A percentile compares a stretch with the other conserved stretches of the same genome.
Evolutionary conservation across 37 sponge, comb jelly and placozoan species (phyloP).

Genomic region (Diacarnus erythraeanus): DNA sequence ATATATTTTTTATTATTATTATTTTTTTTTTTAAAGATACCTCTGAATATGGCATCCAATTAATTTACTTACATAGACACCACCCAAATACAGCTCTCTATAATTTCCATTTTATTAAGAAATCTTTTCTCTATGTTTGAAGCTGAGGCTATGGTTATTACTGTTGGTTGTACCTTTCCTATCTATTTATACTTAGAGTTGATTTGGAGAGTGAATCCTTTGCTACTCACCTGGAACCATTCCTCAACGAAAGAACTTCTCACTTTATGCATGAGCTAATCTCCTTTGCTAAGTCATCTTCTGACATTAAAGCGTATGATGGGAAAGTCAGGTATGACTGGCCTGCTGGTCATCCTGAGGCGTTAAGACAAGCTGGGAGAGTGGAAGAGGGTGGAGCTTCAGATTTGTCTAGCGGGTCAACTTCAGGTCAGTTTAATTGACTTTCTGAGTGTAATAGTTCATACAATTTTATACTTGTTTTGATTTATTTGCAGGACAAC

Average conservation of each 20-base stretch:
- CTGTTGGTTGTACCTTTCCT: no score
- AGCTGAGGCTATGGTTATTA: not conserved
- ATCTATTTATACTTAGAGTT: conserved; percentile 44
- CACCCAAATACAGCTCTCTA: no score
- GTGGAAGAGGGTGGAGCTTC: not conserved
- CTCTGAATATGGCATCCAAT: no score
- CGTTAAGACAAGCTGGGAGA: not conserved
- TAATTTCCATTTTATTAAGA: not conserved
- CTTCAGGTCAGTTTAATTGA: not conserved
- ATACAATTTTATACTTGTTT: no score
- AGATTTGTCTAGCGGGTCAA: not conserved
- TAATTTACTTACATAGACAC: no score
- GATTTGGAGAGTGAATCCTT: conserved; percentile 63
- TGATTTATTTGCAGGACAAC: no score
- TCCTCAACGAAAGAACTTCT: conserved; percentile 60
- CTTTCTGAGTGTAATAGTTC: not conserved
- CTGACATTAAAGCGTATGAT: conserved; percentile 82
- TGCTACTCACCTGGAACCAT: conserved; percentile 61
- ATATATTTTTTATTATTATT: no score
- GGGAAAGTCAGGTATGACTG: conserved; percentile 48
- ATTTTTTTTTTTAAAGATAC: no score
- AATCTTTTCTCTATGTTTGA: not conserved
- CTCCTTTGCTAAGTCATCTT: conserved; percentile 73
- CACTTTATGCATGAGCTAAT: conserved; percentile 82
- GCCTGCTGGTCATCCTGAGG: conserved; percentile 22